phyloP scores from a whole-genome alignment of 2,113 vertebrate species.

The Sprattus sprattus region DNA sequence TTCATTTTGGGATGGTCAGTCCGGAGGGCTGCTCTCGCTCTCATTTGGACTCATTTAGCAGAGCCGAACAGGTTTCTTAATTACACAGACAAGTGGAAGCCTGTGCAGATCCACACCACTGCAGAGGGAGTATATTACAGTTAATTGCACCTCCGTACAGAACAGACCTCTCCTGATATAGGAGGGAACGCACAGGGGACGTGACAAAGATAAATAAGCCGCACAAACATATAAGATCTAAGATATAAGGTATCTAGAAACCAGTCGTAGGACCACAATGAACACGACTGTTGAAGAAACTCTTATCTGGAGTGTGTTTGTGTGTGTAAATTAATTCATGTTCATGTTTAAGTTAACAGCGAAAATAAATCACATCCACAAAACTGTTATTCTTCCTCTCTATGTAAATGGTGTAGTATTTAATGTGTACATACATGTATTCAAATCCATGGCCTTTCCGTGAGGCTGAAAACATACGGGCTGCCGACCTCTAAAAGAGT shows the following conservation, averaged over 20 bases:
- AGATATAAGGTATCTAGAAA: neutral
- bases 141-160: neutral
- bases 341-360: neutral
- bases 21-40: neutral
- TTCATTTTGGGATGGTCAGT: constrained; percentile 11
- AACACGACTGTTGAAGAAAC: neutral
- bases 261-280: neutral
- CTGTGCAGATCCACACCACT: neutral
- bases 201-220: neutral
- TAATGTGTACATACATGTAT: neutral
- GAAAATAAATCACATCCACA: neutral
- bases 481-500: neutral
- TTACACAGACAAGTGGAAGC: constrained; percentile 6
- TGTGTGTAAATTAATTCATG: neutral
- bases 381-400: neutral
- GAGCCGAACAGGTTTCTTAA: neutral
- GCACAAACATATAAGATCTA: neutral
- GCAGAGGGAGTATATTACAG: neutral
- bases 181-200: neutral
- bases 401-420: neutral
- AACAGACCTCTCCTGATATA: neutral
- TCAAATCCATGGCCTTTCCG: neutral
- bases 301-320: neutral
- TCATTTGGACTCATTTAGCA: neutral
- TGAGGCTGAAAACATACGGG: neutral